Percentiles rank a stretch among this genome's conserved stretches.
Evolutionary conservation across 2,113 vertebrate genomes (phyloP).

Genomic region (Aplodontia rufa): DNA sequence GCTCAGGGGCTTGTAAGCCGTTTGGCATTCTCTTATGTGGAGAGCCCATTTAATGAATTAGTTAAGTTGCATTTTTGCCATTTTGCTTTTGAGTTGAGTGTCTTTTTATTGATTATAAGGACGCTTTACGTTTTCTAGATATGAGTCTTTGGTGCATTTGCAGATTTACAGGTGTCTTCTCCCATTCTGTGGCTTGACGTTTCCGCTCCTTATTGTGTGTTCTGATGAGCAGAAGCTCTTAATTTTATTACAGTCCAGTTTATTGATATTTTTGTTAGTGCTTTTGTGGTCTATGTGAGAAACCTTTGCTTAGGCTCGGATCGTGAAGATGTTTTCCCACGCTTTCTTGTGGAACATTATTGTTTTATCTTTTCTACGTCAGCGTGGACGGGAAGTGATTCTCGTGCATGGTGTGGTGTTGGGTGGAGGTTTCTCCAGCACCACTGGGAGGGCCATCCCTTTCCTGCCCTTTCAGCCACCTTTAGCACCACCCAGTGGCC

Average conservation of each 20-base stretch:
- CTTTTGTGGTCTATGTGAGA: background rate
- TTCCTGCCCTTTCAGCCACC: background rate
- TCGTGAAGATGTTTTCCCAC: background rate
- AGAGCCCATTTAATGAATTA: background rate
- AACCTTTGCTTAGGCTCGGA: background rate
- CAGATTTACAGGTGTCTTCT: background rate
- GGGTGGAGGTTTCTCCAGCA: background rate
- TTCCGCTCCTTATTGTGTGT: background rate
- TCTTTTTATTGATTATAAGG: background rate
- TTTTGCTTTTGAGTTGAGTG: background rate
- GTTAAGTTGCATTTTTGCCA: too few species aligned
- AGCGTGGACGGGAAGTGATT: background rate
- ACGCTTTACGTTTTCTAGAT: background rate
- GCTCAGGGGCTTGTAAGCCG: background rate
- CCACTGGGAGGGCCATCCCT: background rate
- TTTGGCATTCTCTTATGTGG: too few species aligned
- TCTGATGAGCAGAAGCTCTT: background rate
- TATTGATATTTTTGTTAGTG: background rate
- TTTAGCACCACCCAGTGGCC: background rate
- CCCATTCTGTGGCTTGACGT: background rate
- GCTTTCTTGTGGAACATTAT: background rate
- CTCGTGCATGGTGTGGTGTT: background rate
- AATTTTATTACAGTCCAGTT: background rate
- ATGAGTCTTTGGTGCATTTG: background rate
- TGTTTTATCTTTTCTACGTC: background rate